Evolutionary conservation across 2,888 invertebrate species (phyloP).

Genomic region (Graphium colonna): DNA sequence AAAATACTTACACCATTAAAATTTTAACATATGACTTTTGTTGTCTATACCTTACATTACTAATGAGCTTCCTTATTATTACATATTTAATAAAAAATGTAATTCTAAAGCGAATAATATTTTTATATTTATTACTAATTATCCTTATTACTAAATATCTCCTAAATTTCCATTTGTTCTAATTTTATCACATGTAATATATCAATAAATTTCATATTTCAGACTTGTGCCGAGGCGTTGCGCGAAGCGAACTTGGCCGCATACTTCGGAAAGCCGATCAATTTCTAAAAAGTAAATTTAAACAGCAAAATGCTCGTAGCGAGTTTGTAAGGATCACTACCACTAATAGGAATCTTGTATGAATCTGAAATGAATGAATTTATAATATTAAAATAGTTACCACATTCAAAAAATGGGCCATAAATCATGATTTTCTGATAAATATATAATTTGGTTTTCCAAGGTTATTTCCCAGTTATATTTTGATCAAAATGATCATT

Average conservation of each 20-base stretch:
- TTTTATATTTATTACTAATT: no score
- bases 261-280: conserved; percentile 97
- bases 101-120: no score
- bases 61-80: no score
- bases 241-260: conserved; percentile 98
- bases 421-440: conserved; percentile 1
- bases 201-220: conserved; percentile 44
- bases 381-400: conserved; percentile 10
- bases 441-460: neutral
- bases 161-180: no score
- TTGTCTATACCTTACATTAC: no score
- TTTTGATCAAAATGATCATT: conserved; percentile 38
- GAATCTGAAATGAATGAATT: conserved; percentile 55
- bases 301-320: conserved; percentile 38
- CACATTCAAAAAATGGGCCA: neutral
- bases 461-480: neutral
- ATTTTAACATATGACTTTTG: no score
- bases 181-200: no score
- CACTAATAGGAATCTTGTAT: conserved; percentile 60
- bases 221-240: conserved; percentile 98
- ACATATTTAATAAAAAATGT: no score
- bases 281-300: conserved; percentile 84
- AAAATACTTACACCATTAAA: no score
- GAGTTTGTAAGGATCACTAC: conserved; percentile 32
- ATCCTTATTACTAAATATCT: no score